Base-by-base conservation (phyloP, 2,113 vertebrate genomes). In the Scomber scombrus region DNA sequence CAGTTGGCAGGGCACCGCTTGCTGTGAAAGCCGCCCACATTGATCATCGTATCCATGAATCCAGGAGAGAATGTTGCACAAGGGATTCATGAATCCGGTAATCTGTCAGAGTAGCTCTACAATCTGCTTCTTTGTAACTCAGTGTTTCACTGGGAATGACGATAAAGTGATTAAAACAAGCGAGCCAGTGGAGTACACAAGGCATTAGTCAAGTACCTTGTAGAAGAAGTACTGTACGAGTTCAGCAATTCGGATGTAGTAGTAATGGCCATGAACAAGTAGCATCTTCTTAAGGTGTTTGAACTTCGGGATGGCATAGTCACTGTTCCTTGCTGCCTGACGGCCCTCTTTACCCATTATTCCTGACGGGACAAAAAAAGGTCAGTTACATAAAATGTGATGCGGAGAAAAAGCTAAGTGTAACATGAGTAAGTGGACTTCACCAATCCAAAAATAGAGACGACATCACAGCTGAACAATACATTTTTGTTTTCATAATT, bases 201-300 rank as follows among this genome's bases (percentile, higher is more conserved):
- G 18, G 40, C 72, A 23, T 58, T 47, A 12, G 23, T 69, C 43
- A 58, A 78, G 58, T 94, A 99, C 98, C 98, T 99, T 99, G 93
- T 99, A 99, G 95, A 99, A 99, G 96, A 99, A 99, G 95, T 99
- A 99, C 89, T 99, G 98, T 92, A 99, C 98, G 31, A 99, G 97
- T 93, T 99, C 98, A 14, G 98, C 95, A 75, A 99, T 98, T 49
- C 98, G 95, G 88, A 99, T 95, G 61, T 99, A 99, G 88, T 99
- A 99, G 90, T 97, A 97, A 92, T 99, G 98, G 21, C 98, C 98
- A 3, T 99, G 98, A 61, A 99, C 97, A 11, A 99, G 97, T 3
- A 99, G 94, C 95, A 99, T 97, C 95, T 98, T 98, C 94, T 97
- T 98, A 80, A 99, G 95, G 87, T 99, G 97, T 92, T 98, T 99